Conservation (phyloP, 1,140 invertebrate genomes). For the Anagrus nilaparvatae region DNA sequence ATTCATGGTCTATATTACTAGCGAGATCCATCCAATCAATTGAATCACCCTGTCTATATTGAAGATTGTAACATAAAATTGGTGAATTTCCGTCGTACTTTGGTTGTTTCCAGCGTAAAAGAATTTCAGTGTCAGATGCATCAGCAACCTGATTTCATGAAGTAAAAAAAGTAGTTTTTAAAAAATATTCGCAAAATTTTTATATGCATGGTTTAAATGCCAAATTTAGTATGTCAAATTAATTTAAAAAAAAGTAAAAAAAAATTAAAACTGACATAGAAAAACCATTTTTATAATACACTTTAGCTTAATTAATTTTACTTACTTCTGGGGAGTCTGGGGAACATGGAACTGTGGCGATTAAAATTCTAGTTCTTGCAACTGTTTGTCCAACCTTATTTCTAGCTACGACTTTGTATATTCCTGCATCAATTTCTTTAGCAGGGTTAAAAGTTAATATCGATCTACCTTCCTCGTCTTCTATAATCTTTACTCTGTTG, state of each 20-base stretch:
- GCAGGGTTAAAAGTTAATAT: conserved; percentile 66
- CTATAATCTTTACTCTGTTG: conserved; percentile 63
- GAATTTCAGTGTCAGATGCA: conserved; percentile 73
- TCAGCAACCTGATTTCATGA: conserved; percentile 45
- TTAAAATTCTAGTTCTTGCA: conserved; percentile 60
- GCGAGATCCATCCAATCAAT: conserved; percentile 78
- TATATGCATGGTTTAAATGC: neutral
- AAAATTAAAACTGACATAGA: neutral
- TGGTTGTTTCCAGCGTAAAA: conserved; percentile 82
- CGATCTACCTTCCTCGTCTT: conserved; percentile 67
- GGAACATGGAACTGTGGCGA: conserved; percentile 62
- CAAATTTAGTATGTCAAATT: neutral
- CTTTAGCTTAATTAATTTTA: neutral
- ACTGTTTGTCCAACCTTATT: conserved; percentile 75
- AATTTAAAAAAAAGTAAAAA: neutral
- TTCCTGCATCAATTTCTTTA: conserved; percentile 72
- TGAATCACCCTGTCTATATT: conserved; percentile 65
- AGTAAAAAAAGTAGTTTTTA: neutral
- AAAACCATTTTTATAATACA: neutral
- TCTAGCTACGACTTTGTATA: conserved; percentile 90
- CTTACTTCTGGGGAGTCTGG: conserved; percentile 78
- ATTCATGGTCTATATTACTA: conserved; percentile 88
- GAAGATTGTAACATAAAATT: conserved; percentile 74
- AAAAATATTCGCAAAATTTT: neutral
- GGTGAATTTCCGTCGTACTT: conserved; percentile 74